Base-by-base conservation (phyloP, 1,140 invertebrate genomes). In the Eriosoma lanigerum region DNA sequence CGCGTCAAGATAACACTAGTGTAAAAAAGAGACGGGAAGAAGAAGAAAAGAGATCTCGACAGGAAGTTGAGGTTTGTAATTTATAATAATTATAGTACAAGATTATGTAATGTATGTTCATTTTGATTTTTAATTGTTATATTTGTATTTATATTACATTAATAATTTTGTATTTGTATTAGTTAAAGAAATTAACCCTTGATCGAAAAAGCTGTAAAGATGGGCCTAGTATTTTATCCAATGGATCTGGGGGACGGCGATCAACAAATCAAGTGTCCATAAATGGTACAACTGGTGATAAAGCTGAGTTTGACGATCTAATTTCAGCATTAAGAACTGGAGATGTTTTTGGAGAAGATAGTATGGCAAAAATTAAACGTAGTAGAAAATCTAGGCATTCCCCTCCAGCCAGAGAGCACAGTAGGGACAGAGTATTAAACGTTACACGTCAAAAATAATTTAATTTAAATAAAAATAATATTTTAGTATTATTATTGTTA, bases 301-400 rank as follows among this genome's bases (percentile, higher is more conserved):
- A 94, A 83, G 93, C 93, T 81, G 97, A 99, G 87, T 99, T 99
- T 87, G 97, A 99, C 85, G 96, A 98, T 86, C 87, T 99, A 46
- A 98, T 99, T 84, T 98, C 95, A 3, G 97, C 97, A 0, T 86
- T 99, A 21, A 88, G 96, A 83, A 98, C 96, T 1, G 97, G 97
- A 0, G 97, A 98, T 85, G 96, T 98, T 0, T 99, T 98, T 85
- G 96, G 96, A 0, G 96, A 98, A 85, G 96, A 98, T 85, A 82
- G 82, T 62, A 94, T 98, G 82, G 95, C 94, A 44, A 96, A 96
- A 85, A 94, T 95, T 86, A 94, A 95, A 83, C 87, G 94, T 52
- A 93, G 91, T 13, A 88, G 92, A 75, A 91, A 92, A 83, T 87
- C 88, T 76, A 86, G 89, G 24, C 87, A 88, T 81, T 90, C 89